Evolutionary conservation across 2,797 vertebrate genomes (phyloP), one percentile per base, ranked within the genome.

Genomic region (Benthosema pterotum): DNA sequence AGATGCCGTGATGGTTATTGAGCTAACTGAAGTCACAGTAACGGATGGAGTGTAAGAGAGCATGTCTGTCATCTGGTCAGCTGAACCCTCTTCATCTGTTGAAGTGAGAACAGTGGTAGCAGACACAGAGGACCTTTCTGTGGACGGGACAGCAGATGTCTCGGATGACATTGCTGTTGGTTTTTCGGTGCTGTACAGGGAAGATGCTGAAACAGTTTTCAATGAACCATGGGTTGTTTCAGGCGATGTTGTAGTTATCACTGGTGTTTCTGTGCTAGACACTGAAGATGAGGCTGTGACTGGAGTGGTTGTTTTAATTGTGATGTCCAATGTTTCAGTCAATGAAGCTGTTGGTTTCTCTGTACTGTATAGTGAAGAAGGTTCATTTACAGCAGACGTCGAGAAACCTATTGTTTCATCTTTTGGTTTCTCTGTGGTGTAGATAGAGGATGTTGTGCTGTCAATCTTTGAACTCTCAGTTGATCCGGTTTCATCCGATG

Each of bases 341-440:
- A 52, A 5, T 5, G 14, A 4, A 2, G 6, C 4, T 56, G 74
- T 52, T 42, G 63, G 17, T 5, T 25, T 60, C 0, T 74, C 61
- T 1, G 67, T 75, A 17, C 62, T 78, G 52, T 54, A 38, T 8
- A 15, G 38, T 16, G 52, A 32, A n/a, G 25, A 32, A n/a, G 25
- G 12, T 42, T 6, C 63, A 64, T 7, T 0, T 9, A 0, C 50
- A 72, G 0, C 28, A 9, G 64, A 80, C 1, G 11, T 25, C 52
- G 54, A 55, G 1, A 66, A 0, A 13, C 1, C 45, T 13, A 15
- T 14, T 46, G 49, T 16, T 43, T 11, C 38, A n/a, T 51, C 25
- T 53, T 52, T 3, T 43, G 48, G 66, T 57, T 49, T 56, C 1
- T 72, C 52, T 56, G 72, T 58, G 11, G 17, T 65, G 7, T 25